A percentile compares a stretch with the other conserved stretches of the same genome.
Conservation (phyloP, 1,140 invertebrate species). For the Trinorchestia longiramus region DNA sequence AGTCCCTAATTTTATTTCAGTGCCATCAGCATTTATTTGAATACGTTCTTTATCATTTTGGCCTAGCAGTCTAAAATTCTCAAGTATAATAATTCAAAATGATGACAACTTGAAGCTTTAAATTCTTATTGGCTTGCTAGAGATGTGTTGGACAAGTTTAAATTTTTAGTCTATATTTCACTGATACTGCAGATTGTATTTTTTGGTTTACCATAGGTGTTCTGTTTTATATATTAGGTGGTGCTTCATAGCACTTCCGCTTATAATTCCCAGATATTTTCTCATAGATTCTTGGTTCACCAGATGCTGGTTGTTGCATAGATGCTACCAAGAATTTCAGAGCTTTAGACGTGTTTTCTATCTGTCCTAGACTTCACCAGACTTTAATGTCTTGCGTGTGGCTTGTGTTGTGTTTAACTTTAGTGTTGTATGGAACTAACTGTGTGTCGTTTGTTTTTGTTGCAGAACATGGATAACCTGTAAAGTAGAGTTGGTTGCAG, state of each 20-base stretch:
- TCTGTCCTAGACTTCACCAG: background rate
- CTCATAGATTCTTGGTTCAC: background rate
- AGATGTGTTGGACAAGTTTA: background rate
- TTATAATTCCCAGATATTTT: background rate
- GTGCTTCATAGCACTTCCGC: background rate
- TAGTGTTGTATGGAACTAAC: no score
- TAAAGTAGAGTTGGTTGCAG: conserved; percentile 21
- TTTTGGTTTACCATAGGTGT: no score
- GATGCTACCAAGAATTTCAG: background rate
- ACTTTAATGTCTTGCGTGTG: background rate
- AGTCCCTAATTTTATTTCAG: background rate
- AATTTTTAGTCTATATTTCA: no score
- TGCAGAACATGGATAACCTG: conserved; percentile 26
- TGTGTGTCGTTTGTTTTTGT: conserved; percentile 25
- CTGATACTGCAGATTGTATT: background rate
- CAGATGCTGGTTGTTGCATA: background rate
- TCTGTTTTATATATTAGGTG: background rate
- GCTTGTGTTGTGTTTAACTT: no score
- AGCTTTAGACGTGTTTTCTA: background rate
- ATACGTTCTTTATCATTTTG: background rate
- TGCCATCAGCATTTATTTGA: background rate
- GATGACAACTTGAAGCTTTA: background rate
- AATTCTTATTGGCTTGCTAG: background rate
- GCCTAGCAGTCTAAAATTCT: background rate
- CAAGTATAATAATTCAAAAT: background rate